A percentile compares a stretch with the other conserved stretches of the same genome.
Conservation (phyloP, 1,140 invertebrate species). For the Chironomus tepperi region DNA sequence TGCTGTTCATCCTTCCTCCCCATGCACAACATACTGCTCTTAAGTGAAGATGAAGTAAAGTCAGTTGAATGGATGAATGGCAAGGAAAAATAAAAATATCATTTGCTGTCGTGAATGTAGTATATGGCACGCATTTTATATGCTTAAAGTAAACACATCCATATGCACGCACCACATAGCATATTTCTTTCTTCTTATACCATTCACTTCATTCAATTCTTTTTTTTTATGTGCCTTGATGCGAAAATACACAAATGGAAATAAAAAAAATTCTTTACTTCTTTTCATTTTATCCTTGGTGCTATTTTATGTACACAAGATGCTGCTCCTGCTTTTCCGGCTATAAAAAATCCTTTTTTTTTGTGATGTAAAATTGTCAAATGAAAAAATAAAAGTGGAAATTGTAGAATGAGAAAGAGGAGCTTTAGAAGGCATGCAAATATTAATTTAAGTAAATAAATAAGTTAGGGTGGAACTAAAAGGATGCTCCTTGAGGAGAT, state of each 20-base stretch:
- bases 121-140: not conserved
- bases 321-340: not conserved
- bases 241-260: not conserved
- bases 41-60: not conserved
- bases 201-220: not conserved
- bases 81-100: not conserved
- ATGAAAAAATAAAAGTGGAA: too few species aligned
- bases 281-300: too few species aligned
- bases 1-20: too few species aligned
- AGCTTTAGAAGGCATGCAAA: too few species aligned
- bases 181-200: not conserved
- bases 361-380: not conserved
- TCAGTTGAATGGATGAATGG: too few species aligned
- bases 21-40: too few species aligned
- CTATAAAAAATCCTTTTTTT: not conserved
- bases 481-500: too few species aligned
- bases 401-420: too few species aligned
- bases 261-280: not conserved
- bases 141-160: not conserved
- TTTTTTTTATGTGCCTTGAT: not conserved
- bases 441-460: too few species aligned
- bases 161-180: not conserved
- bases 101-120: not conserved
- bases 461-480: too few species aligned
- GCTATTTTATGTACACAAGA: not conserved